Conservation (phyloP, 2,888 invertebrate genomes). For the Linnaemya vulpina region DNA sequence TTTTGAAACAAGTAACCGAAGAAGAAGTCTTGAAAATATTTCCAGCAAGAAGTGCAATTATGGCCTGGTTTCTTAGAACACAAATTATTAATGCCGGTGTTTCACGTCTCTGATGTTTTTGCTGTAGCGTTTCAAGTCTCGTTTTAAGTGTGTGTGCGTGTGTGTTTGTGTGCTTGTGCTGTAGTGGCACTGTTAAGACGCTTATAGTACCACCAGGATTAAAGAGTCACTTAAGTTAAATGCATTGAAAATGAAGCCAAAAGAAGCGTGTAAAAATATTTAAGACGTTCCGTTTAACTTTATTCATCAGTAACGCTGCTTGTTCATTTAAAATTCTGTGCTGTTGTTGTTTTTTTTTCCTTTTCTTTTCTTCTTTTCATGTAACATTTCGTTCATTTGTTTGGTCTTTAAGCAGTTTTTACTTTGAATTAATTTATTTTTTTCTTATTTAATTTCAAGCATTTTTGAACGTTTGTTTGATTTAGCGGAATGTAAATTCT, state of each 20-base stretch:
- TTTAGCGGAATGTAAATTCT: constrained; percentile 70
- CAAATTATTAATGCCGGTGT: not conserved
- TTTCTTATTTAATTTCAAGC: constrained; percentile 80
- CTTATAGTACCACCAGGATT: constrained; percentile 80
- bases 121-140: not conserved
- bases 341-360: constrained; percentile 5
- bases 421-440: constrained; percentile 51
- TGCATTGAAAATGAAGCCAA: constrained; percentile 81
- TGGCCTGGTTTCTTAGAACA: not conserved
- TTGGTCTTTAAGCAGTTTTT: constrained; percentile 46
- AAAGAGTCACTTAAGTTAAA: constrained; percentile 82
- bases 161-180: constrained; percentile 25
- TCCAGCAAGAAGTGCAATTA: no score
- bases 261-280: constrained; percentile 77
- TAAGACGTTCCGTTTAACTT: constrained; percentile 59
- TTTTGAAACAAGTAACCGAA: no score
- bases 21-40: no score
- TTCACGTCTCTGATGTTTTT: constrained; percentile 20
- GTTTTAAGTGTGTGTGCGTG: constrained; percentile 8
- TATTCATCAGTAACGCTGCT: constrained; percentile 59
- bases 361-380: constrained; percentile 38
- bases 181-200: constrained; percentile 76
- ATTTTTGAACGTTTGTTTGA: constrained; percentile 73
- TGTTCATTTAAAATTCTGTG: constrained; percentile 69
- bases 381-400: constrained; percentile 23